These are phyloP conservation scores for Harpagus bidentatus DNA, from an alignment of 2,113 vertebrate genomes.

Conservation along the genomic window DNA sequence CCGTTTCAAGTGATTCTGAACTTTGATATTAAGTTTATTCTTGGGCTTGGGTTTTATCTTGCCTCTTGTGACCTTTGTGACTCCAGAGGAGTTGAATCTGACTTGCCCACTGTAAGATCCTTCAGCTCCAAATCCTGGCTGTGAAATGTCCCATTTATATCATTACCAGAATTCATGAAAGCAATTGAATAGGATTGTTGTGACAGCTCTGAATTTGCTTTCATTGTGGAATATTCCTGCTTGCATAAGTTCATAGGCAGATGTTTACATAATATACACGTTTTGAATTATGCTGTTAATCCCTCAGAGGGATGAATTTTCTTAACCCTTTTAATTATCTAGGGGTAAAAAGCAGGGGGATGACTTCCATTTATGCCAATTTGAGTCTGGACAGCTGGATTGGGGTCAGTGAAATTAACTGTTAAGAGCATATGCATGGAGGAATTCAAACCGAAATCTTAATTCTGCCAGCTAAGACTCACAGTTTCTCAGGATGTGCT, in stretches of 20 bases:
- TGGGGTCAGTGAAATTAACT: neutral
- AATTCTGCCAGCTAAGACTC: neutral
- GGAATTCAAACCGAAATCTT: neutral
- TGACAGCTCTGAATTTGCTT: neutral
- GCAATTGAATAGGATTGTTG: neutral
- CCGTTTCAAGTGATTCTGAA: neutral
- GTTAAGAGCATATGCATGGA: neutral
- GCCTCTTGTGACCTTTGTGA: neutral
- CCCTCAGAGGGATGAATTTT: neutral
- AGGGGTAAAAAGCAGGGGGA: neutral
- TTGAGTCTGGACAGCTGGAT: neutral
- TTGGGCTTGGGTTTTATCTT: neutral
- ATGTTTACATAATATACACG: neutral
- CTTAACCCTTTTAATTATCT: neutral
- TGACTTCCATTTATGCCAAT: neutral
- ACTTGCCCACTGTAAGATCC: rapidly evolving
- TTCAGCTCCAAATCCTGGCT: neutral
- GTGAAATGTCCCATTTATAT: neutral
- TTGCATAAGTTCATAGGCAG: neutral
- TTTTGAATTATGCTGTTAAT: neutral
- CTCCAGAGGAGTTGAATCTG: neutral
- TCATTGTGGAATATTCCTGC: neutral
- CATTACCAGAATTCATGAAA: neutral
- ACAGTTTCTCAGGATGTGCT: neutral
- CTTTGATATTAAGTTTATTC: neutral